Percentiles rank a stretch among this genome's conserved stretches.
Conservation (phyloP, 2,797 vertebrate species). For the Gila robusta region DNA sequence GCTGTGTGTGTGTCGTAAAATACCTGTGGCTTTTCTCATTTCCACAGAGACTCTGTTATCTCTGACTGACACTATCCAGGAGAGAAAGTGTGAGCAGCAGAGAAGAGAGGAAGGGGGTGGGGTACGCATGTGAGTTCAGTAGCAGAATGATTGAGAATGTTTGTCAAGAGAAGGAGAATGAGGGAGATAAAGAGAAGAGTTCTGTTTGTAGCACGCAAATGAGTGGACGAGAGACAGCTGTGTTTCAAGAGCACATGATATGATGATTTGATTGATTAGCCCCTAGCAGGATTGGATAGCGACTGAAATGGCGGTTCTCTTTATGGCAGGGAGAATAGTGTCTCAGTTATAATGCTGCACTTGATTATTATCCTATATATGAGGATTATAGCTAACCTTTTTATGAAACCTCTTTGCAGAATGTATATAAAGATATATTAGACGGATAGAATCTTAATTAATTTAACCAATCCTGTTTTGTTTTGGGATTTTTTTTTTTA, state of each 20-base stretch:
- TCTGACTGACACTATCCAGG: constrained; percentile 20
- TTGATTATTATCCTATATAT: not conserved
- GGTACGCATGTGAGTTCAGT: not conserved
- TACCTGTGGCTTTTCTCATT: constrained; percentile 55
- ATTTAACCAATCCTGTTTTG: not conserved
- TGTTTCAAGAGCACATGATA: constrained; percentile 29
- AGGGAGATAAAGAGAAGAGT: constrained; percentile 29
- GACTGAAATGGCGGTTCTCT: not conserved
- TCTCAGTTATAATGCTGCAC: constrained; percentile 6
- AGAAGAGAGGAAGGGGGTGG: constrained; percentile 19
- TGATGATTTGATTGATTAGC: constrained; percentile 44
- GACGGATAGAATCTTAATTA: not conserved
- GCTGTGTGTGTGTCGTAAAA: not conserved
- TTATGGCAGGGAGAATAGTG: constrained; percentile 3
- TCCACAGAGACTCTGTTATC: constrained; percentile 31
- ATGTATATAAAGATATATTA: not conserved
- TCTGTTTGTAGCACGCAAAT: constrained; percentile 14
- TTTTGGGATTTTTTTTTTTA: not conserved
- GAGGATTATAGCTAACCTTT: not conserved
- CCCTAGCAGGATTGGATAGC: not conserved
- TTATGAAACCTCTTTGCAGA: not conserved
- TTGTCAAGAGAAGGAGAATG: not conserved
- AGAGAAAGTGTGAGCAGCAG: constrained; percentile 25
- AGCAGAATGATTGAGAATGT: constrained; percentile 19
- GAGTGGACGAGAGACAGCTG: constrained; percentile 8